Evolutionary conservation across 1,140 invertebrate species (phyloP), one percentile per base, ranked within the genome.

Genomic region (Drosophila tropicalis): DNA sequence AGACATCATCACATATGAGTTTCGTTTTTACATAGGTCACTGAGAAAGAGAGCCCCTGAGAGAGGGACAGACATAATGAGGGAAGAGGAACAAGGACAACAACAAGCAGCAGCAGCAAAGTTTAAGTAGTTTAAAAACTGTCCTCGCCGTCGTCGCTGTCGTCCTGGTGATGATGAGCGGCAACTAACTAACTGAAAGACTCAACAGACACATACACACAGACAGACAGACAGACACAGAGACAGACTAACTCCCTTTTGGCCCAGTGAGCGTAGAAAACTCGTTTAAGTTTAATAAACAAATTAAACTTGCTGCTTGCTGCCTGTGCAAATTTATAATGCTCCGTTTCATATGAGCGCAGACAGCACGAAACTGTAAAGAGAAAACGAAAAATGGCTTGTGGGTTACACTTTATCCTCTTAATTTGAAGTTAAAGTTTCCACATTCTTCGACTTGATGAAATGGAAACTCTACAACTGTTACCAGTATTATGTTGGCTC

Each of bases 201-300:
- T 29, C 62, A 22, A 39, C 63, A 61, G 44, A 51, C 39, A 51
- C 19, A 15, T 9, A 29, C 29, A 29, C 5, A 29, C 25, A 29
- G 3, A 29, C 25, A 29, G 3, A 5, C 25, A 29, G 29, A 29
- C 29, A 5, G 29, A 29, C 29, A 61, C 60, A 63, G n/a, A 9
- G 39, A 22, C 25, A 40, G 22, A 7, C 25, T 10, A 57, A 12
- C 15, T 58, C 41, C 40, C 61, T 55, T 29, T 64, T 64, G 36
- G 60, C 68, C 32, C 67, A 69, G 62, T 41, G 55, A 69, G 71
- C 66, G 72, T 79, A 86, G 79, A 68, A 62, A 83, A 62, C 80
- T 89, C 83, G 84, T 87, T 87, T 83, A 87, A 89, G 81, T 87
- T 87, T 87, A 89, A 87, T 87, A 89, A 87, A 87, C 79, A 87